Evolutionary conservation across 2,797 vertebrate genomes (phyloP), one percentile per base, ranked within the genome.

Genomic region (Cossypha niveicapilla): DNA sequence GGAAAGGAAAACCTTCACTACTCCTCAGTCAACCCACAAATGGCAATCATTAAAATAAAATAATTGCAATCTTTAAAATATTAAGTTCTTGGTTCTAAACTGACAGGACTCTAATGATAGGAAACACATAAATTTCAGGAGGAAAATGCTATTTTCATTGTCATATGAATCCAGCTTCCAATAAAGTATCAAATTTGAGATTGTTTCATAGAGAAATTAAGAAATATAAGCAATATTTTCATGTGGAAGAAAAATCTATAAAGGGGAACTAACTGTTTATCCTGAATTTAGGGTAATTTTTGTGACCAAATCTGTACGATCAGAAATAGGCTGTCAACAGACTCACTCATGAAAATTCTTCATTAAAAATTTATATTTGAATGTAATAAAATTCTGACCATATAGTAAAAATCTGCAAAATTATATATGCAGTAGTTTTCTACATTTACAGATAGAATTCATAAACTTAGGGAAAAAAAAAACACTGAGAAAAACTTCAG

Each of bases 21-120:
- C 50, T 88, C 80, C 82, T 95, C 74, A 90, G 74, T 76, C 68
- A 74, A 58, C 63, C 16, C 47, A 67, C 88, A 94, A 94, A 85
- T 82, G 78, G 65, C 61, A 93, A 72, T 56, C 50, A 90, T 93
- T 91, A 91, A 88, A 90, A 91, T 41, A 86, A 90, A 91, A 93
- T 92, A 68, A 92, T 68, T 74, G 47, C 28, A 50, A 32, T 37
- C 42, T 81, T 87, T 82, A 82, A 79, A 63, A 90, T 87, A 18
- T 44, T 50, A 65, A 67, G 45, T 37, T 42, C 11, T 87, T 72
- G 62, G 25, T 83, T 91, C 41, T 78, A 67, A 93, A 90, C 41
- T 0, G 42, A 34, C 16, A 60, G 37, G 45, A 23, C 22, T 57
- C 30, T 86, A 84, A 70, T 50, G 41, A 28, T 44, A 82, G 34